Evolutionary conservation across 2,888 invertebrate species (phyloP), one percentile per base, ranked within the genome.

Genomic region (Plebejus melissa): DNA sequence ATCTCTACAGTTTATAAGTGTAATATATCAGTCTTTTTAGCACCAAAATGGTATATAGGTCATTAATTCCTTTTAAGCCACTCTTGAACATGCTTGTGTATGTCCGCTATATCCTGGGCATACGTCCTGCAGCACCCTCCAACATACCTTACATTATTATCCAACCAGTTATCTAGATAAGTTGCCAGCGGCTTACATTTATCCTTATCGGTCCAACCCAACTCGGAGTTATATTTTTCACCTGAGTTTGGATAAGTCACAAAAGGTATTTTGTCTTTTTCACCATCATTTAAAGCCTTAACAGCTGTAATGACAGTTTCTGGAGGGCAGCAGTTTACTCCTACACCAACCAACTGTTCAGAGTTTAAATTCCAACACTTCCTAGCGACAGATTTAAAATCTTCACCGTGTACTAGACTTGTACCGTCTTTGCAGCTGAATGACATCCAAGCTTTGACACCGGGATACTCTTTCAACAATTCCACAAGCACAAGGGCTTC

Each of bases 171-270:
- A 0, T 94, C 90, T 0, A 98, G 95, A 86, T 95, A 97, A 4
- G 91, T 94, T 71, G 95, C 95, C 0, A 98, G 90, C 1, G 95
- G 94, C 74, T 94, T 94, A 84, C 95, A 95, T 79, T 95, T 94
- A 72, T 95, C 95, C 74, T 94, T 89, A 72, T 95, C 95, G 57
- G 94, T 92, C 96, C 96, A 96, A 90, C 96, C 95, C 74, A 88
- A 85, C 69, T 94, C 89, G 22, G 95, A 89, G 76, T 89, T 94
- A 89, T 96, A 98, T 79, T 93, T 94, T 85, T 97, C 97, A 4
- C 98, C 98, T 82, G 97, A 98, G 84, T 99, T 99, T 0, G 99
- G 98, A 87, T 99, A 99, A 22, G 96, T 97, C 16, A 99, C 95
- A 69, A 98, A 88, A 0, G 97, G 97, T 78, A 97, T 94, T 11